These are phyloP conservation scores for Amphiprion ocellaris DNA, from an alignment of 2,113 vertebrate genomes.

Conservation along the genomic window DNA sequence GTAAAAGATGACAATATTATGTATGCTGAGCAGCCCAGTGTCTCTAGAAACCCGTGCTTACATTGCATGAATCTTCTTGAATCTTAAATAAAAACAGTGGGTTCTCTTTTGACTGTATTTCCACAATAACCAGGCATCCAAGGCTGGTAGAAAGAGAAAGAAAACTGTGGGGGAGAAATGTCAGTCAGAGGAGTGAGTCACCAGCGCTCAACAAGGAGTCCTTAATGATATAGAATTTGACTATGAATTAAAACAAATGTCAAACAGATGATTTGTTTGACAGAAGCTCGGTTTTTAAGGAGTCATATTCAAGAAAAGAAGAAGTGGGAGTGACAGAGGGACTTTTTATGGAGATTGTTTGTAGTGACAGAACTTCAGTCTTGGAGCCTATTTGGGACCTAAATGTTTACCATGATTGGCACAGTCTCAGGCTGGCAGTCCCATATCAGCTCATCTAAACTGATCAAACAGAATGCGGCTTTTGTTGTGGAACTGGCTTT, in stretches of 20 bases:
- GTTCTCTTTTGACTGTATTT: conserved; percentile 13
- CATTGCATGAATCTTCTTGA: too few relatives aligned
- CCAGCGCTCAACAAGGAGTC: conserved; percentile 9
- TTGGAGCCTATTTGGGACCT: conserved; percentile 32
- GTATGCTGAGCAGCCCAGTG: background rate
- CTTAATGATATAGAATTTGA: conserved; percentile 38
- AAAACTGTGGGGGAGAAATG: background rate
- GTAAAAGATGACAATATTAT: background rate
- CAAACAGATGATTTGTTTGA: conserved; percentile 44
- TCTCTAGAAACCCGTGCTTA: background rate
- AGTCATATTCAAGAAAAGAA: conserved; percentile 32
- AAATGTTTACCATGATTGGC: conserved; percentile 31
- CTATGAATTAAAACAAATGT: conserved; percentile 46
- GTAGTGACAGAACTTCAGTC: conserved; percentile 41
- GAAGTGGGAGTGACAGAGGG: conserved; percentile 9
- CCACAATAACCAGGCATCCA: background rate
- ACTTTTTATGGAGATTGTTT: conserved; percentile 28
- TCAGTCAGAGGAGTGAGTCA: conserved; percentile 42
- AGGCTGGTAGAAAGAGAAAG: background rate
- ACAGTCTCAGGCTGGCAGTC: conserved; percentile 23
- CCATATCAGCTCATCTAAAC: conserved; percentile 18
- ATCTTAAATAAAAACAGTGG: background rate
- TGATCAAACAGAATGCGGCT: conserved; percentile 26
- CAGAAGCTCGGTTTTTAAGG: conserved; percentile 36
- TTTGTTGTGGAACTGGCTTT: conserved; percentile 1